phyloP scores from a whole-genome alignment of 2,113 vertebrate genomes.

The Oxyura jamaicensis region DNA sequence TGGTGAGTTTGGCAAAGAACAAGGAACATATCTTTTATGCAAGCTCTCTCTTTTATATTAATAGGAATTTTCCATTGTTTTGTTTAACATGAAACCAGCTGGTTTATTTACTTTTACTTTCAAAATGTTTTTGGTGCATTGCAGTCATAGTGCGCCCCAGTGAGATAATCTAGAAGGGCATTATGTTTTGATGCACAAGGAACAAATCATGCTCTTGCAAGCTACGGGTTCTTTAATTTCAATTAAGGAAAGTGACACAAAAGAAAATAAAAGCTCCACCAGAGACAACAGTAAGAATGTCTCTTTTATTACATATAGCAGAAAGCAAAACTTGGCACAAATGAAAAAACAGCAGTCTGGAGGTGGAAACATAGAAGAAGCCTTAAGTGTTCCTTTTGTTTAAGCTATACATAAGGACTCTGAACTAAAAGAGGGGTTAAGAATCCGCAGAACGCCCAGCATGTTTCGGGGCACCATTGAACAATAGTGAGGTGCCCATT shows the following conservation, averaged over 20 bases:
- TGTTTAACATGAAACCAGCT: background rate
- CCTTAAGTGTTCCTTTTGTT: background rate
- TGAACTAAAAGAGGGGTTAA: background rate
- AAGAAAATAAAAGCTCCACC: background rate
- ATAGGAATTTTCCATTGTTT: conserved; percentile 23
- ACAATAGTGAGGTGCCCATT: background rate
- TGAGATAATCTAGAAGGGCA: conserved; percentile 10
- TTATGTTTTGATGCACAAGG: background rate
- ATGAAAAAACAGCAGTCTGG: background rate
- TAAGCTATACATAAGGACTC: background rate
- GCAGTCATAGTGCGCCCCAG: conserved; percentile 25
- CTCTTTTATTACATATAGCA: background rate
- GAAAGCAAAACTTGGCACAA: background rate
- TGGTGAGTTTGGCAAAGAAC: background rate
- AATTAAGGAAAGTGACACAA: background rate
- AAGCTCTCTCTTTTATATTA: background rate
- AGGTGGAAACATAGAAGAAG: background rate
- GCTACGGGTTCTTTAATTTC: conserved; percentile 15
- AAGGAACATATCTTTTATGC: background rate
- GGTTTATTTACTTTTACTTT: conserved; percentile 47
- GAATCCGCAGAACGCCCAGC: background rate
- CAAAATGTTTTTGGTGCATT: conserved; percentile 8
- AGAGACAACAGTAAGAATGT: background rate
- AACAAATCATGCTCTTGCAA: background rate
- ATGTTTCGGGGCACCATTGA: background rate